These are phyloP conservation scores for Drosophila cracens DNA, from an alignment of 2,888 invertebrate genomes.

Conservation along the genomic window DNA sequence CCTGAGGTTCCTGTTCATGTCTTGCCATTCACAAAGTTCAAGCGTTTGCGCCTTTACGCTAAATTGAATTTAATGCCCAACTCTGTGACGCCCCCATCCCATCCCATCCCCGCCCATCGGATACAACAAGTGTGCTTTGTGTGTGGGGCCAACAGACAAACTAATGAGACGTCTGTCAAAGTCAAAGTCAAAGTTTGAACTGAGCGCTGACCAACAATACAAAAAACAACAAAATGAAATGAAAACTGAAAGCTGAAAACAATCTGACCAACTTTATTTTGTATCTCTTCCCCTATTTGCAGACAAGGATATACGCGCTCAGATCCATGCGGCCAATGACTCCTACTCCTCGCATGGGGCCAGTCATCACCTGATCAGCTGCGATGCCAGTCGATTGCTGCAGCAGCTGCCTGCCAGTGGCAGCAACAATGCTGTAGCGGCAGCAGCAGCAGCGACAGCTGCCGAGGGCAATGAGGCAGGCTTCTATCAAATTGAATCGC, in stretches of 20 bases:
- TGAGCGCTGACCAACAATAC: constrained; percentile 3
- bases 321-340: constrained; percentile 74
- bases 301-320: constrained; percentile 85
- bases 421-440: background rate
- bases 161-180: constrained; percentile 67
- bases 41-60: constrained; percentile 74
- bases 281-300: constrained; percentile 16
- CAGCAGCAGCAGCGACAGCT: background rate
- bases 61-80: constrained; percentile 75
- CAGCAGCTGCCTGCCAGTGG: constrained; percentile 44
- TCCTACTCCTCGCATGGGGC: constrained; percentile 70
- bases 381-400: constrained; percentile 68
- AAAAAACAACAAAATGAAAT: constrained; percentile 20
- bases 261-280: constrained; percentile 7
- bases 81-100: background rate
- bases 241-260: constrained; percentile 2
- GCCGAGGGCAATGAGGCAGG: constrained; percentile 68
- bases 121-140: constrained; percentile 51
- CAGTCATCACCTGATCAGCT: constrained; percentile 69
- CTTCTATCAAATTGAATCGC: constrained; percentile 85
- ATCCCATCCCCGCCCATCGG: too few relatives aligned
- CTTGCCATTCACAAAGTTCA: constrained; percentile 56
- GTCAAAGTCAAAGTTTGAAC: constrained; percentile 52
- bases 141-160: constrained; percentile 40
- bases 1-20: constrained; percentile 42